A percentile compares a stretch with the other conserved stretches of the same genome.
These are phyloP conservation scores for Moxostoma hubbsi DNA, from an alignment of 2,797 vertebrate genomes.

Conservation along the genomic window DNA sequence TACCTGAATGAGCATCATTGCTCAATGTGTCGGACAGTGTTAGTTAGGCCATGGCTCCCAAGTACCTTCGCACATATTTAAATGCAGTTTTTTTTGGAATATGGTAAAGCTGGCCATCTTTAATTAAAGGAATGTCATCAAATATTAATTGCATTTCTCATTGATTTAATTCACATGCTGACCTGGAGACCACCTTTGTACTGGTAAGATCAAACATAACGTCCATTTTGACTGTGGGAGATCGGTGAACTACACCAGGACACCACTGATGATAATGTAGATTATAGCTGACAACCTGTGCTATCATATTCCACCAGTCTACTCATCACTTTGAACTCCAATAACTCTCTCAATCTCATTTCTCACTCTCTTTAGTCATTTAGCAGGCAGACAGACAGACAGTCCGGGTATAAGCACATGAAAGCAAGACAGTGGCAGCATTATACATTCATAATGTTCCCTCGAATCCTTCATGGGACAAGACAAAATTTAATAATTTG, in stretches of 20 bases:
- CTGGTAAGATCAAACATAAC: slow-evolving; percentile 9
- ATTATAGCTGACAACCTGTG: slow-evolving; percentile 38
- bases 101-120: too few relatives aligned
- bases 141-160: slow-evolving; percentile 5
- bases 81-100: too few relatives aligned
- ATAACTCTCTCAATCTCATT: slow-evolving; percentile 34
- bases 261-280: slow-evolving; percentile 35
- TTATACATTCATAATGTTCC: slow-evolving; percentile 27
- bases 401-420: slow-evolving; percentile 53
- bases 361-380: slow-evolving; percentile 33
- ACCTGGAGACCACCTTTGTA: slow-evolving; percentile 14
- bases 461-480: too few relatives aligned
- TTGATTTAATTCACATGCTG: slow-evolving; percentile 5
- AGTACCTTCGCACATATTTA: too few relatives aligned
- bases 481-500: too few relatives aligned
- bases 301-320: slow-evolving; percentile 29
- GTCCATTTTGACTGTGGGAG: slow-evolving; percentile 22
- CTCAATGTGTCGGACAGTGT: too few relatives aligned
- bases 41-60: too few relatives aligned
- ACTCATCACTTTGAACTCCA: slow-evolving; percentile 43
- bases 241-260: slow-evolving; percentile 10
- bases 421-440: slow-evolving; percentile 47
- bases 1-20: too few relatives aligned
- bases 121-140: not conserved
- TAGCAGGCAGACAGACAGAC: slow-evolving; percentile 33